Conservation (phyloP, 2,888 invertebrate genomes). For the Phyllotreta striolata region DNA sequence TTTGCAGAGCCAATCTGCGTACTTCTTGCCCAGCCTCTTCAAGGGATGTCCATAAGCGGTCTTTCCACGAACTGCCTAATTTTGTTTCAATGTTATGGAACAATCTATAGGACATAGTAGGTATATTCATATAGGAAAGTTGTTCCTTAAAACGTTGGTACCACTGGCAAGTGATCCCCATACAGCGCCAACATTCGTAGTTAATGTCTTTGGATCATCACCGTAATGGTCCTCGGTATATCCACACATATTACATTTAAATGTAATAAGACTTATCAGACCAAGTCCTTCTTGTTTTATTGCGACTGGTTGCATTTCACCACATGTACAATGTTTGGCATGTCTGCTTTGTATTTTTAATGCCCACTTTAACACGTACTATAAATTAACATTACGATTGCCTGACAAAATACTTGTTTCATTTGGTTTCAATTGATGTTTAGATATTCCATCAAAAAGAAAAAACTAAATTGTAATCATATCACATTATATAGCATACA, state of each 20-base stretch:
- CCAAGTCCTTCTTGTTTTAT: background rate
- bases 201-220: background rate
- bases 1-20: constrained; percentile 24
- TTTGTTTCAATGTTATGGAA: constrained; percentile 19
- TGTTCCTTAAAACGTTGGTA: no score
- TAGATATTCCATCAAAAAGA: constrained; percentile 5
- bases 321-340: constrained; percentile 27
- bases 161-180: constrained; percentile 31
- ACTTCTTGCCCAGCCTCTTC: constrained; percentile 34
- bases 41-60: constrained; percentile 21
- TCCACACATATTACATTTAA: constrained; percentile 16
- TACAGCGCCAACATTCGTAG: constrained; percentile 19
- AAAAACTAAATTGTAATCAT: constrained; percentile 1
- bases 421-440: background rate
- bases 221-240: constrained; percentile 3
- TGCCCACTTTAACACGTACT: constrained; percentile 25
- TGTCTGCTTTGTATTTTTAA: constrained; percentile 26
- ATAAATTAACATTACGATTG: constrained; percentile 30
- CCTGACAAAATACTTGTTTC: constrained; percentile 18
- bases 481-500: constrained; percentile 6
- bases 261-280: constrained; percentile 1
- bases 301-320: constrained; percentile 8
- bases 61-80: constrained; percentile 26
- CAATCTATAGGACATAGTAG: constrained; percentile 22
- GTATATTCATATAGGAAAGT: constrained; percentile 30